Conservation (phyloP, 2,113 vertebrate genomes). For the Peromyscus maniculatus region DNA sequence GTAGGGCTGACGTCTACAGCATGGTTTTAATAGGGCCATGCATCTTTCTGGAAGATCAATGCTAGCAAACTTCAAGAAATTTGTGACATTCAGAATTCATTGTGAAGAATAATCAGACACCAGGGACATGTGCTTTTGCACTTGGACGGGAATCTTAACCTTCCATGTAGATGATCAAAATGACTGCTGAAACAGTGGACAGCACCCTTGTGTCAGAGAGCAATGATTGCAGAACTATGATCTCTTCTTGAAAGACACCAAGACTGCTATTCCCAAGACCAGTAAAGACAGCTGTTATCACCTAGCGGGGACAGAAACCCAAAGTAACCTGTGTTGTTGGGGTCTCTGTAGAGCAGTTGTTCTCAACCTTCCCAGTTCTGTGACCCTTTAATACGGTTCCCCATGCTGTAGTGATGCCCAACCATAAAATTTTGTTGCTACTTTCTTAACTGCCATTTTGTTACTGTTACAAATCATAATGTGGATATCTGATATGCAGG, state of each 20-base stretch:
- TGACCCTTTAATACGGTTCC: background rate
- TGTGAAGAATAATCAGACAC: background rate
- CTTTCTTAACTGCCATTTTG: background rate
- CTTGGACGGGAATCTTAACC: background rate
- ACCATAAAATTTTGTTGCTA: background rate
- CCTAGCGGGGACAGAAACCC: background rate
- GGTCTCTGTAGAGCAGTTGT: background rate
- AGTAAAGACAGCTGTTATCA: background rate
- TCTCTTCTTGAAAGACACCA: background rate
- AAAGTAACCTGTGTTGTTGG: background rate
- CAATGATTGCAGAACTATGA: rapidly evolving
- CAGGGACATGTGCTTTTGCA: background rate
- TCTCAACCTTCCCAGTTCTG: background rate
- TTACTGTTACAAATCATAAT: background rate
- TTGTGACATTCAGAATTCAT: background rate
- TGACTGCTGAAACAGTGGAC: background rate
- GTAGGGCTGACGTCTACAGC: background rate
- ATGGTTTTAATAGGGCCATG: background rate
- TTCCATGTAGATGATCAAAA: background rate
- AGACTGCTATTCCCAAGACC: background rate
- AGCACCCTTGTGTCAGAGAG: background rate
- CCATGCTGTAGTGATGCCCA: background rate
- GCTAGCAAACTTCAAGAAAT: background rate
- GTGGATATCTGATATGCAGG: background rate
- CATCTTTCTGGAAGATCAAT: background rate